Conservation (phyloP, 2,113 vertebrate genomes). For the Aphyosemion australe region DNA sequence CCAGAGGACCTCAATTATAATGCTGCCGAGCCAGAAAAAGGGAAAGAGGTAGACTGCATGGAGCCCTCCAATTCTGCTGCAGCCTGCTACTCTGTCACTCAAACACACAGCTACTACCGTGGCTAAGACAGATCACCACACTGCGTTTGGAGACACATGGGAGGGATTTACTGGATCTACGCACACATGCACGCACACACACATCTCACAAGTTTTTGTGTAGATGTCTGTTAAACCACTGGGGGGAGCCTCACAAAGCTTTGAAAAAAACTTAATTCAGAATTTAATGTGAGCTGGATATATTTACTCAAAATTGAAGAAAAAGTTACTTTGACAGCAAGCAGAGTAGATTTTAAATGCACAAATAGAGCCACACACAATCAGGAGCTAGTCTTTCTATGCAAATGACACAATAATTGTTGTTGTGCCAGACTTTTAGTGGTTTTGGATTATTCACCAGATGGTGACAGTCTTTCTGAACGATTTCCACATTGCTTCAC, state of each 20-base stretch:
- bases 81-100: conserved; percentile 61
- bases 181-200: conserved; percentile 14
- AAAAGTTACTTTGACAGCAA: conserved; percentile 23
- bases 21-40: conserved; percentile 76
- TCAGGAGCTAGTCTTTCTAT: conserved; percentile 40
- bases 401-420: conserved; percentile 55
- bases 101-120: conserved; percentile 66
- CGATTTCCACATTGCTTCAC: conserved; percentile 58
- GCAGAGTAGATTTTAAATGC: conserved; percentile 28
- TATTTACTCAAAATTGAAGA: conserved; percentile 30
- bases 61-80: conserved; percentile 75
- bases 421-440: conserved; percentile 54
- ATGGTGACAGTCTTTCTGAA: conserved; percentile 63
- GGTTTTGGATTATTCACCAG: conserved; percentile 66
- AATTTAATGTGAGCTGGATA: conserved; percentile 13
- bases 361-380: conserved; percentile 44
- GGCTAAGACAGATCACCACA: conserved; percentile 46
- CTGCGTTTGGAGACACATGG: conserved; percentile 38
- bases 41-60: conserved; percentile 76
- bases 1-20: conserved; percentile 81
- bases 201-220: conserved; percentile 19
- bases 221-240: conserved; percentile 53
- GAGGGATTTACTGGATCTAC: conserved; percentile 39
- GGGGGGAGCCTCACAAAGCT: conserved; percentile 56
- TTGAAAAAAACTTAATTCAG: conserved; percentile 7